Evolutionary conservation across 2,113 vertebrate genomes (phyloP), one percentile per base, ranked within the genome.

Genomic region (Zosterops borbonicus): DNA sequence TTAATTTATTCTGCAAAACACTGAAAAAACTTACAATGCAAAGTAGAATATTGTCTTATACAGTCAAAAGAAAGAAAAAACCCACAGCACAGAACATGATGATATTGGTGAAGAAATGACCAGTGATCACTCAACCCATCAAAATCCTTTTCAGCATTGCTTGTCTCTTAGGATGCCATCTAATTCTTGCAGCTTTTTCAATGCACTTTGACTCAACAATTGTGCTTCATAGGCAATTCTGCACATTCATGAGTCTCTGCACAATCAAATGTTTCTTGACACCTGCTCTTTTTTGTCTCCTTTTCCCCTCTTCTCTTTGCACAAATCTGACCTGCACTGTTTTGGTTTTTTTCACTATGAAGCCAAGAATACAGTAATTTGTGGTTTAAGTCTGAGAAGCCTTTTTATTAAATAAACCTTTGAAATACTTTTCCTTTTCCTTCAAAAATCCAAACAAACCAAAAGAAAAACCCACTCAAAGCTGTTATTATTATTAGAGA

Each of bases 171-270:
- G 62, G 81, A 78, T 80, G 11, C 27, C 6, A 63, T 84, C 35
- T 65, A 94, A 94, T 93, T 90, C n/a, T 80, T 95, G 42, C 35
- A 81, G 85, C 3, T 27, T 11, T 58, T 92, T 9, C 41, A 74
- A 21, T 41, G 25, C 14, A 75, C 95, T 52, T 78, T 82, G 47
- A 69, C 37, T 86, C n/a, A 58, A 87, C 1, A 28, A 5, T 67
- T 69, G n/a, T 60, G 14, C 15, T 96, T 91, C 49, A 74, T 49
- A 59, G 31, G 47, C 53, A 86, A 52, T 87, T 93, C 84, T 56
- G 55, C 8, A 6, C 80, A 27, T 94, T 96, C 95, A 94, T 22
- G 28, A 63, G 59, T 94, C 63, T 97, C 82, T 87, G 53, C 42
- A 69, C 16, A 39, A 83, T 46, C n/a, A 83, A 94, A 89, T 63